Conservation (phyloP, 2,797 vertebrate species). For the Crocidura indochinensis region DNA sequence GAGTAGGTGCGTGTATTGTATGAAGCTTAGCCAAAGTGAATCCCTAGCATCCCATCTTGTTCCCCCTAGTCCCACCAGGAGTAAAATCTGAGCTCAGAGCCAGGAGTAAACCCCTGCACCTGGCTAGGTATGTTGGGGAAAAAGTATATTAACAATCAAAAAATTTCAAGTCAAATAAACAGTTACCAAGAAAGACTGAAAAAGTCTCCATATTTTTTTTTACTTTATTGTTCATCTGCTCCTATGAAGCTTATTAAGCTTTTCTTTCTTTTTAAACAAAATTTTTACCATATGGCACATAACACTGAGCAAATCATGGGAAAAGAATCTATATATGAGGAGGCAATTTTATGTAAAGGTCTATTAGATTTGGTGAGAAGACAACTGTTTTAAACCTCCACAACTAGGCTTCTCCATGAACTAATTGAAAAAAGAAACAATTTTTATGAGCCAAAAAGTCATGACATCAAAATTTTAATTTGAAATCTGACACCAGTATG, state of each 20-base stretch:
- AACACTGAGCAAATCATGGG: neutral
- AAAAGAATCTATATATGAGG: neutral
- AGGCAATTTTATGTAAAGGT: neutral
- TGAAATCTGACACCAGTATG: neutral
- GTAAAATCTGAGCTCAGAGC: no score
- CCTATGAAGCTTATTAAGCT: neutral
- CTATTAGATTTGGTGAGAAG: neutral
- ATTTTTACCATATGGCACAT: neutral
- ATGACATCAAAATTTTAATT: no score
- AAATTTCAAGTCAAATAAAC: constrained; percentile 46
- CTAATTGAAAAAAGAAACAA: neutral
- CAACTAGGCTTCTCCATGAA: neutral
- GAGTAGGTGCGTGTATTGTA: no score
- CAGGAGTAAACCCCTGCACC: no score
- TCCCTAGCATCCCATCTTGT: no score
- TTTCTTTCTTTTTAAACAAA: no score
- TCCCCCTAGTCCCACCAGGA: no score
- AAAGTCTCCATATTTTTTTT: neutral
- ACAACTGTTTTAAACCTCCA: neutral
- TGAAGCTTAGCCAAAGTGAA: no score
- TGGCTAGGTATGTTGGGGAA: no score
- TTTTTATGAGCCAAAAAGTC: neutral
- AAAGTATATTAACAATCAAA: neutral
- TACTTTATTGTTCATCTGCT: neutral
- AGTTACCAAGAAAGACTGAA: constrained; percentile 8